Evolutionary conservation across 2,797 vertebrate species (phyloP).

Genomic region (Babyrousa celebensis): DNA sequence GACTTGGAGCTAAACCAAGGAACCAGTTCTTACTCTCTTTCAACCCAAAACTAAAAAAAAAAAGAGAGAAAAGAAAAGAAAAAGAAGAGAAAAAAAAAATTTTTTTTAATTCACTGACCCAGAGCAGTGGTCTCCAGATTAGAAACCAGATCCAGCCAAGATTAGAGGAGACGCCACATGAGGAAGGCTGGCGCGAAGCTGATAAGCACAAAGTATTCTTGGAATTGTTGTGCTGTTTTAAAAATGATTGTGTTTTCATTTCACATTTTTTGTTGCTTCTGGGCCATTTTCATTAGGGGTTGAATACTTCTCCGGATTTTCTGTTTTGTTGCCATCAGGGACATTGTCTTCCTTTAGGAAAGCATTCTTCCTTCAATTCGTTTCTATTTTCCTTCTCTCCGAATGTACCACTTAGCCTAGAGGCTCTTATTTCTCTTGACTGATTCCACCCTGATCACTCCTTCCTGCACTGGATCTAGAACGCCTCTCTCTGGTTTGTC

Average conservation of each 20-base stretch:
- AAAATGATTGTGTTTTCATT: slow-evolving; percentile 82
- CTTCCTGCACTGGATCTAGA: not conserved
- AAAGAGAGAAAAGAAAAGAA: too few species aligned
- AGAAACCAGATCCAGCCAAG: slow-evolving; percentile 74
- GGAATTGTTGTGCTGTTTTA: slow-evolving; percentile 82
- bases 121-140: slow-evolving; percentile 81
- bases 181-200: slow-evolving; percentile 68
- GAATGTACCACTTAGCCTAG: not conserved
- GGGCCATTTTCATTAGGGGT: slow-evolving; percentile 69
- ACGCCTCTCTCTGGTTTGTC: not conserved
- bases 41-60: slow-evolving; percentile 49
- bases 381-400: not conserved
- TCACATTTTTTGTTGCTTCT: slow-evolving; percentile 83
- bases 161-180: slow-evolving; percentile 85
- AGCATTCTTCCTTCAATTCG: not conserved
- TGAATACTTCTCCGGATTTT: slow-evolving; percentile 73
- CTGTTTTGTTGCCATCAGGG: slow-evolving; percentile 48
- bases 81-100: not conserved
- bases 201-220: slow-evolving; percentile 82
- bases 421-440: not conserved
- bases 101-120: slow-evolving; percentile 70
- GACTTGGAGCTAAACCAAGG: slow-evolving; percentile 44
- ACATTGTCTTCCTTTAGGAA: slow-evolving; percentile 65
- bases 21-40: slow-evolving; percentile 64
- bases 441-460: not conserved